These are phyloP conservation scores for Plestiodon gilberti DNA, from an alignment of 2,113 vertebrate genomes.

Conservation along the genomic window DNA sequence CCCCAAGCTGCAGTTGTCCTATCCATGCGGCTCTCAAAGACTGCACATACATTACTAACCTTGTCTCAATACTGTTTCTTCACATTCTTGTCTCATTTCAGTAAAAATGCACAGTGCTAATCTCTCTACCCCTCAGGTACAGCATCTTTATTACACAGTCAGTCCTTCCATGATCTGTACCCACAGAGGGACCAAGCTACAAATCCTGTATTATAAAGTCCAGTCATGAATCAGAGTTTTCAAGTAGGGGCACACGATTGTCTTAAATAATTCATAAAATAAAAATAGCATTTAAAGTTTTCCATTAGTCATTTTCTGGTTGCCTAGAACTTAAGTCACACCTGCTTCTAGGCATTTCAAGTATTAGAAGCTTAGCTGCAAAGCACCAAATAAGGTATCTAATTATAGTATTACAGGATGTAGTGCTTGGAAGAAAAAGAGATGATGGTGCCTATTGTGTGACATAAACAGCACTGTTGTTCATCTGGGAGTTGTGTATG, in stretches of 20 bases:
- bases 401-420: neutral
- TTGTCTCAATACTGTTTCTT: neutral
- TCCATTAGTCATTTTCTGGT: constrained; percentile 1
- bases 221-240: constrained; percentile 5
- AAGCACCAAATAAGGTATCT: neutral
- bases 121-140: neutral
- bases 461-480: neutral
- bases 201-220: neutral
- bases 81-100: neutral
- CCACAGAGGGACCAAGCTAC: neutral
- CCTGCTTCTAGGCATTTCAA: neutral
- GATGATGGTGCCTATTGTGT: neutral
- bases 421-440: neutral
- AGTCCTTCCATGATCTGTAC: neutral
- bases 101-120: neutral
- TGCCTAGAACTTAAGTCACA: neutral
- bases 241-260: neutral
- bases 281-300: neutral
- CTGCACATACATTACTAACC: no score
- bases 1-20: neutral
- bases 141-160: neutral
- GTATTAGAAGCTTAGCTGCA: neutral
- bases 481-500: neutral
- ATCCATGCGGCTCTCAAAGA: neutral
- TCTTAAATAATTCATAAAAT: neutral